phyloP scores from a whole-genome alignment of 1,140 invertebrate genomes.

The Calephelis nemesis region DNA sequence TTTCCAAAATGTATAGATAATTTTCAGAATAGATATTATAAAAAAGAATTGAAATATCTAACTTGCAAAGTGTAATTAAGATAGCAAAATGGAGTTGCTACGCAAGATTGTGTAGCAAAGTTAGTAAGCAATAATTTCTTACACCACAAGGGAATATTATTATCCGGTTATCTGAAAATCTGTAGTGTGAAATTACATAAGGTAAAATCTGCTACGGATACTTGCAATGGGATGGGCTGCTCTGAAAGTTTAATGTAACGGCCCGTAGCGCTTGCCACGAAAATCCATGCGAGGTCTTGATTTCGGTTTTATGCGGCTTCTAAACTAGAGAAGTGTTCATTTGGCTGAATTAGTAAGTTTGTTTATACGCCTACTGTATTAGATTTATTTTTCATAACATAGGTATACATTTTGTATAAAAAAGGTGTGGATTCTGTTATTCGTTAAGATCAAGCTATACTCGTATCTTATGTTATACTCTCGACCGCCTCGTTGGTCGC shows the following conservation, averaged over 20 bases:
- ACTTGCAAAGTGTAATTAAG: background rate
- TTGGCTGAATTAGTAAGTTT: constrained; percentile 35
- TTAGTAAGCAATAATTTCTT: constrained; percentile 10
- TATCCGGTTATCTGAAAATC: constrained; percentile 51
- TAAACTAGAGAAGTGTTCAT: constrained; percentile 38
- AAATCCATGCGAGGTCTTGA: constrained; percentile 54
- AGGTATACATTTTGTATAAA: too few species aligned
- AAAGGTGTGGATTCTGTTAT: too few species aligned
- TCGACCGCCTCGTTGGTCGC: too few species aligned
- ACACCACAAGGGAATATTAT: constrained; percentile 38
- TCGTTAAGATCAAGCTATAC: too few species aligned
- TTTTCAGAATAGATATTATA: too few species aligned
- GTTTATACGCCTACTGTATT: constrained; percentile 22
- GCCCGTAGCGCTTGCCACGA: constrained; percentile 48
- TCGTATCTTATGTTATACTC: too few species aligned
- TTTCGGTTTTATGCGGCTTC: constrained; percentile 51
- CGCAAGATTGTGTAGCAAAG: background rate
- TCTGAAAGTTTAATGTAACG: constrained; percentile 67
- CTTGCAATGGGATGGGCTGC: constrained; percentile 44
- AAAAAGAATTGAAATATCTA: background rate
- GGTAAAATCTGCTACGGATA: constrained; percentile 51
- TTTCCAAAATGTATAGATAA: too few species aligned
- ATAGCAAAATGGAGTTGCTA: background rate
- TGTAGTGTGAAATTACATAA: constrained; percentile 62
- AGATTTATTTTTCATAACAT: background rate